phyloP scores from a whole-genome alignment of 2,797 vertebrate genomes.

The Saxicola maurus region DNA sequence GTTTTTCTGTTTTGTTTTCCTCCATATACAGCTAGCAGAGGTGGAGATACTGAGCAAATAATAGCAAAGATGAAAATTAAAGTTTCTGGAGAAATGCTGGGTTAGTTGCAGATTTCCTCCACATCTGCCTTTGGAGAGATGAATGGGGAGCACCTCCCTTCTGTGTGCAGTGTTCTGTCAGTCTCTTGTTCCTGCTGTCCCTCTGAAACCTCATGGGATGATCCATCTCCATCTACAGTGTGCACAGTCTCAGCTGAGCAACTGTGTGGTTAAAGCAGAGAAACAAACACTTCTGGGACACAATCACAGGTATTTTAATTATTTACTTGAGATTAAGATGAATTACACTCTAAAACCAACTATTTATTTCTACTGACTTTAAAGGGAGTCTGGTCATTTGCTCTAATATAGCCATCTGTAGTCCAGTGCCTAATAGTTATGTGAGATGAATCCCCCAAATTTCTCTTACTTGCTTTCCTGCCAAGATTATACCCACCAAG shows the following conservation, averaged over 20 bases:
- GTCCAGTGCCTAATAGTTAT: neutral
- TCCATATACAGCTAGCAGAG: neutral
- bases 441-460: neutral
- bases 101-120: neutral
- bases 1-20: neutral
- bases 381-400: neutral
- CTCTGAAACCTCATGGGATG: neutral
- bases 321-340: neutral
- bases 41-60: neutral
- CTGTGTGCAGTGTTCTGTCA: neutral
- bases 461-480: neutral
- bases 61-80: neutral
- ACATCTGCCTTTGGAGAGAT: neutral
- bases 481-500: neutral
- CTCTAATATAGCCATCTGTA: neutral
- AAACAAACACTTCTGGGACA: neutral
- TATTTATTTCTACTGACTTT: neutral
- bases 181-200: neutral
- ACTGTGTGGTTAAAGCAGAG: neutral
- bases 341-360: neutral
- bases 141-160: neutral
- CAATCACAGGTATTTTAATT: neutral
- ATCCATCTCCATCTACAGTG: accelerated
- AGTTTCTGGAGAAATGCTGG: neutral
- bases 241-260: neutral